Conservation (phyloP, 2,113 vertebrate genomes). For the Semnornis frantzii region DNA sequence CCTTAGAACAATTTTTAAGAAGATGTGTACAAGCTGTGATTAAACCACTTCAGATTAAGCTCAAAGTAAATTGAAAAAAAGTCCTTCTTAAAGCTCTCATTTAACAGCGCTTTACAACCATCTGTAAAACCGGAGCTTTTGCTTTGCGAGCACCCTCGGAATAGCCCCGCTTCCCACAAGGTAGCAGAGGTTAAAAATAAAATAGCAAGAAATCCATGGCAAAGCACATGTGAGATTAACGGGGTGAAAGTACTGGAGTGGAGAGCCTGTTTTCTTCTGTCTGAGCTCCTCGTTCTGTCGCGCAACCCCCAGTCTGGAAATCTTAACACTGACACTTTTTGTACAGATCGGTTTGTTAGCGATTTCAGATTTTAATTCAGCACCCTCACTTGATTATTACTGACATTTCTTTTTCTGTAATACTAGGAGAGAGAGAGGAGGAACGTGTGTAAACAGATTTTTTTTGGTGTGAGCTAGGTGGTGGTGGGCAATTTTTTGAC, state of each 20-base stretch:
- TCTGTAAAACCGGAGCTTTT: conserved; percentile 66
- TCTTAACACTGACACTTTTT: conserved; percentile 63
- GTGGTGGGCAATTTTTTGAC: neutral
- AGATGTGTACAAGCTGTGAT: conserved; percentile 66
- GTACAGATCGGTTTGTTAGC: conserved; percentile 57
- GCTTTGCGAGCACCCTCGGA: conserved; percentile 35
- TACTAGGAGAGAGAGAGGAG: neutral
- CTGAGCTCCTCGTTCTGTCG: conserved; percentile 33
- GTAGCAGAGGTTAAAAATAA: conserved; percentile 71
- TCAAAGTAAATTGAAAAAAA: conserved; percentile 66
- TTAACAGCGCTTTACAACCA: conserved; percentile 58
- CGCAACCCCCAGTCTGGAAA: conserved; percentile 54
- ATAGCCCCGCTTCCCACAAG: conserved; percentile 62
- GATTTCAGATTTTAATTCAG: conserved; percentile 63
- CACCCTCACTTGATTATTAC: conserved; percentile 64
- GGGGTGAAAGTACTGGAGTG: conserved; percentile 64
- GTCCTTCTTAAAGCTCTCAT: conserved; percentile 64
- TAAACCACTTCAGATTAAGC: conserved; percentile 71
- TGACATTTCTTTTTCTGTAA: conserved; percentile 62
- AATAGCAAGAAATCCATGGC: conserved; percentile 58
- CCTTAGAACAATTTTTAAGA: conserved; percentile 60
- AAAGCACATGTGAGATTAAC: conserved; percentile 64
- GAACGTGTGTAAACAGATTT: conserved; percentile 55
- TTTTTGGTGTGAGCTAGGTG: conserved; percentile 1
- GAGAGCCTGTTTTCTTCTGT: conserved; percentile 62